Evolutionary conservation across 2,113 vertebrate species (phyloP).

Genomic region (human (Homo sapiens)): DNA sequence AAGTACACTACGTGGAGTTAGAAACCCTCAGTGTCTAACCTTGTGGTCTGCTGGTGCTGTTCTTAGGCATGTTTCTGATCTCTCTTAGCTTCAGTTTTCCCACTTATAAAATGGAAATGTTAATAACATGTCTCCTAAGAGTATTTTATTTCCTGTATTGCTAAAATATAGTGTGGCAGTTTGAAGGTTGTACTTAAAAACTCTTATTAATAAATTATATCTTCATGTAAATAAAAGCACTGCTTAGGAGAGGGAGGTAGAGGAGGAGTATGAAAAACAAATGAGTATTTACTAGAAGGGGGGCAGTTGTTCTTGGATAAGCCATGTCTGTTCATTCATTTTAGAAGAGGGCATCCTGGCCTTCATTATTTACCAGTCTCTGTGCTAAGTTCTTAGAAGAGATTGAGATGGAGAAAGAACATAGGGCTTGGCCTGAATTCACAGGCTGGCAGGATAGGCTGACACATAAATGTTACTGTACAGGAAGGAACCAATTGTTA

Average conservation of each 20-base stretch:
- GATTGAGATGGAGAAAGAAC: not conserved
- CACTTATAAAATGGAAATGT: not conserved
- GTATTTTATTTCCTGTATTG: slow-evolving; percentile 8
- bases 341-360: not conserved
- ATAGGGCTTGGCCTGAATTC: not conserved
- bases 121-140: not conserved
- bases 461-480: not conserved
- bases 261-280: not conserved
- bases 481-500: not conserved
- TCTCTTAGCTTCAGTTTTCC: slow-evolving; percentile 35
- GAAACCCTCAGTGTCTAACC: not conserved
- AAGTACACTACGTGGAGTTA: not conserved
- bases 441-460: not conserved
- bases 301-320: not conserved
- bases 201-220: not conserved
- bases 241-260: not conserved
- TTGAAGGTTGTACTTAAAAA: not conserved
- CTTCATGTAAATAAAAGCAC: not conserved
- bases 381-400: not conserved
- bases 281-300: not conserved
- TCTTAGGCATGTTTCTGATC: not conserved
- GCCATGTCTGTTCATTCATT: not conserved
- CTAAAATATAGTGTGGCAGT: not conserved
- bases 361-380: not conserved
- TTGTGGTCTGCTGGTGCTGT: not conserved